Base-by-base conservation (phyloP, 2,797 vertebrate species). In the Falco concolor region DNA sequence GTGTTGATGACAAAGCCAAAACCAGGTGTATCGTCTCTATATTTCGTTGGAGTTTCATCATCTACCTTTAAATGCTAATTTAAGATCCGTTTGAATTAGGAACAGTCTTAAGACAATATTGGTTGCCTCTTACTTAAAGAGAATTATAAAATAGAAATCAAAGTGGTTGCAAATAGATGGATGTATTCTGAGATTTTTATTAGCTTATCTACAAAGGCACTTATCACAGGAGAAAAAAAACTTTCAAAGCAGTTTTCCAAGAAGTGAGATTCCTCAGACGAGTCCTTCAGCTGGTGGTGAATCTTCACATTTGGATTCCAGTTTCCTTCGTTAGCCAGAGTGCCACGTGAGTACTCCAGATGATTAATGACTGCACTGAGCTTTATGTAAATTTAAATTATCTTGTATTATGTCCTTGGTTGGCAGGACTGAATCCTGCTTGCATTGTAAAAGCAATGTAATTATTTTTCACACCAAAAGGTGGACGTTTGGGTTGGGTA, bases 1-100 rank as follows among this genome's bases (percentile, higher is more conserved):
- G 9, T 19, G 42, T 13, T 68, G 44, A 15, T 3, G 13, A 13
- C 4, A 14, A 40, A 74, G 42, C 64, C 64, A 54, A 68, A 85
- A 15, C 2, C 22, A 8, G 2, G 6, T 28, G 9, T 13, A 10
- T 45, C 12, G 10, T 22, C 40, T 64, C 54, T 12, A 0, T 28
- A 27, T 54, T 75, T 64, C 4, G 4, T 1, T 60, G 23, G 40
- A 36, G 11, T 78, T 86, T 78, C n/a, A 17, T 23, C 49, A 23
- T 57, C 14, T 63, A 13, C 76, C 17, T 67, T 60, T 21, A 50
- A 10, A 60, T 30, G 11, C 47, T 64, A 30, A 10, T 44, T 49
- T 76, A 20, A 57, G 32, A 32, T 23, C 30, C 44, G 0, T 81
- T 73, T 47, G 22, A 49, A 27, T 84, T 47, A 19, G 60, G 25